phyloP scores from a whole-genome alignment of 2,113 vertebrate genomes.

The Tragelaphus imberbis region DNA sequence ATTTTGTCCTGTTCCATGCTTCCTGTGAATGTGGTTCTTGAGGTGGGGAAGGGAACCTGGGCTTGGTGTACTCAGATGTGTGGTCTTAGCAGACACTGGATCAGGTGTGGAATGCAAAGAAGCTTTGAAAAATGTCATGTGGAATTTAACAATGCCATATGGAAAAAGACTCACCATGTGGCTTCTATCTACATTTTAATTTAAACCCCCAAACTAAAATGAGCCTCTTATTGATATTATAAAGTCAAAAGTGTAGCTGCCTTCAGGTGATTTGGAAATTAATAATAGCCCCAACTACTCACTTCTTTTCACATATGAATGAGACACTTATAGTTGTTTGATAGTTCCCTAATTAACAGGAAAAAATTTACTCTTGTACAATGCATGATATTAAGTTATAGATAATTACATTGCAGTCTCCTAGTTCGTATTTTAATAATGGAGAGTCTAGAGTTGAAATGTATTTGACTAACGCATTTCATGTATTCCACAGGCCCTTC shows the following conservation, averaged over 20 bases:
- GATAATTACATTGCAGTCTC: neutral
- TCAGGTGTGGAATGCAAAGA: neutral
- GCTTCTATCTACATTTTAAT: constrained; percentile 1
- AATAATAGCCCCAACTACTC: neutral
- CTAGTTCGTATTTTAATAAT: constrained; percentile 3
- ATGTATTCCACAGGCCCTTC: neutral
- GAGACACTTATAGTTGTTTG: neutral
- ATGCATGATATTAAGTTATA: neutral
- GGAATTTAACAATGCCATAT: neutral
- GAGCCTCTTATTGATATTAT: neutral
- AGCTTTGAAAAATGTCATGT: neutral
- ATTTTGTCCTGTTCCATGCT: neutral
- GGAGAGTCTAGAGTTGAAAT: neutral
- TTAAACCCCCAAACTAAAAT: constrained; percentile 17
- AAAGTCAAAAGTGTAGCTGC: neutral
- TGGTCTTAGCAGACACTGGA: neutral
- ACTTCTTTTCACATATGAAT: neutral
- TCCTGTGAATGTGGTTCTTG: neutral
- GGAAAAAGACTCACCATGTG: neutral
- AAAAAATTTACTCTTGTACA: neutral
- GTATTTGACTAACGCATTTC: neutral
- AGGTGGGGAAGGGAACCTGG: neutral
- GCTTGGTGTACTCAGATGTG: neutral
- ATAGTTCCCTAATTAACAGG: neutral
- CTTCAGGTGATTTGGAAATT: neutral